Evolutionary conservation across 2,888 invertebrate species (phyloP).

Genomic region (Sphinx pinastri): DNA sequence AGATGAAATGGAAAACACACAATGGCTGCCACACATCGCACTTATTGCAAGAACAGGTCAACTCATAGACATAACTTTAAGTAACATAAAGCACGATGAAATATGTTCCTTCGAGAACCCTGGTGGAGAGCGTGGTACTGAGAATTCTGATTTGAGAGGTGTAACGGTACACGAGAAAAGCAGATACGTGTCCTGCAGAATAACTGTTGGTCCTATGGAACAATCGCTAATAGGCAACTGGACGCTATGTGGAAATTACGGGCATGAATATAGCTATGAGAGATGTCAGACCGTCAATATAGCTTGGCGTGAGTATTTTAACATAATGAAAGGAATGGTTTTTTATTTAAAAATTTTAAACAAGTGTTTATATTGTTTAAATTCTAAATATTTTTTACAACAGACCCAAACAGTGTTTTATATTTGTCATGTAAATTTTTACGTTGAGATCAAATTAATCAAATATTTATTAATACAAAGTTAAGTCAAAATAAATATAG

Average conservation of each 20-base stretch:
- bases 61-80: constrained; percentile 40
- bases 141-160: constrained; percentile 29
- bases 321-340: too few relatives aligned
- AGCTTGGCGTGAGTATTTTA: constrained; percentile 46
- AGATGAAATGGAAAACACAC: constrained; percentile 26
- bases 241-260: constrained; percentile 42
- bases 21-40: constrained; percentile 35
- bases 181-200: constrained; percentile 45
- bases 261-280: constrained; percentile 31
- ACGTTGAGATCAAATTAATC: too few relatives aligned
- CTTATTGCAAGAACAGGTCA: constrained; percentile 35
- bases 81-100: constrained; percentile 38
- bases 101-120: constrained; percentile 40
- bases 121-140: constrained; percentile 28
- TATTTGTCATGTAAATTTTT: too few relatives aligned
- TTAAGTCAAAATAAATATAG: too few relatives aligned
- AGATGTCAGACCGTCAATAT: constrained; percentile 46
- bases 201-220: constrained; percentile 47
- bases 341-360: too few relatives aligned
- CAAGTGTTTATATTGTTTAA: too few relatives aligned
- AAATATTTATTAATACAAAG: too few relatives aligned
- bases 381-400: too few relatives aligned
- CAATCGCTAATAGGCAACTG: constrained; percentile 43
- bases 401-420: too few relatives aligned
- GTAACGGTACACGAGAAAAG: constrained; percentile 39